A percentile compares a stretch with the other conserved stretches of the same genome.
Evolutionary conservation across 2,888 invertebrate genomes (phyloP).

Genomic region (Osedax fenrisi): DNA sequence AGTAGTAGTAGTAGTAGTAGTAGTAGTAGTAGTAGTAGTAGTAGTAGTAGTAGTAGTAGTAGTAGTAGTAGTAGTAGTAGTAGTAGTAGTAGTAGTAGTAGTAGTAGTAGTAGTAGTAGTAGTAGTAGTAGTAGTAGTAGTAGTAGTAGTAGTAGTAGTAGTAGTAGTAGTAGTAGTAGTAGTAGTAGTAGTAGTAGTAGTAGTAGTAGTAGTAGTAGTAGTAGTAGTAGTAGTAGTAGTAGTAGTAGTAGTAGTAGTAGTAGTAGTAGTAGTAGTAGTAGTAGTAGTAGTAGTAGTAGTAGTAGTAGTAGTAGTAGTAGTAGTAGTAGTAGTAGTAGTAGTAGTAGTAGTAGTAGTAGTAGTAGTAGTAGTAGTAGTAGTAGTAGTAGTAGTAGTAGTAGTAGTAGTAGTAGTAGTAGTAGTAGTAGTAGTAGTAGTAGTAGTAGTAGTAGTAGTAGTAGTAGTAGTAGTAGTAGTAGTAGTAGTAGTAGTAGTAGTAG

Average conservation of each 20-base stretch:
- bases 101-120: not conserved
- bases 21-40: not conserved
- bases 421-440: no score
- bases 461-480: no score
- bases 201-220: not conserved
- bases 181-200: not conserved
- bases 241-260: not conserved
- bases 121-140: not conserved
- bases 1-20: conserved; percentile 2
- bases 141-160: not conserved
- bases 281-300: not conserved
- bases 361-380: conserved; percentile 2
- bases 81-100: not conserved
- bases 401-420: no score
- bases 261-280: not conserved
- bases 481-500: no score
- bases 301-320: not conserved
- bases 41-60: not conserved
- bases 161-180: not conserved
- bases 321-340: conserved; percentile 2
- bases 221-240: not conserved
- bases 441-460: no score
- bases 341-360: conserved; percentile 2
- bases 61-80: not conserved
- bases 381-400: no score